Evolutionary conservation across 2,113 vertebrate species (phyloP).

Genomic region (Hystrix cristata): DNA sequence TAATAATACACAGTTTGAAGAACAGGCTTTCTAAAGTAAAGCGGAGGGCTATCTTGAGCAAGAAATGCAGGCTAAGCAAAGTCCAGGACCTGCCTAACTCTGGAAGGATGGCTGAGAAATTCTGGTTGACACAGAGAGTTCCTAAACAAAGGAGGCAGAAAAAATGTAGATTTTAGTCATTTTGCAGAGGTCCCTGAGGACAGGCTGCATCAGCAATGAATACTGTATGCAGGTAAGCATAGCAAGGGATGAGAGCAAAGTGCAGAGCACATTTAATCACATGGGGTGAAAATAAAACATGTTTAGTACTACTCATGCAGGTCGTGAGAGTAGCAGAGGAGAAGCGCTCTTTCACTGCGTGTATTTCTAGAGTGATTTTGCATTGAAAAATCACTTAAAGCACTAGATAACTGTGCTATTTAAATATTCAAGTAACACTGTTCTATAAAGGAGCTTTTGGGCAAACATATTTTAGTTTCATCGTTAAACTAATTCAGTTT

Average conservation of each 20-base stretch:
- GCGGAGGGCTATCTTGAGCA: neutral
- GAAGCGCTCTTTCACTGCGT: neutral
- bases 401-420: constrained; percentile 71
- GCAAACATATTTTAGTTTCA: constrained; percentile 50
- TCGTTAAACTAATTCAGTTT: constrained; percentile 76
- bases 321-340: neutral
- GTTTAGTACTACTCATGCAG: neutral
- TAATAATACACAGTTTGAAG: constrained; percentile 16
- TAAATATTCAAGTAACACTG: constrained; percentile 66
- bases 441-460: constrained; percentile 61
- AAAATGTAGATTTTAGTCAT: neutral
- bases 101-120: neutral
- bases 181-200: neutral
- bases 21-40: neutral
- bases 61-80: neutral
- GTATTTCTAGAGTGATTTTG: constrained; percentile 38
- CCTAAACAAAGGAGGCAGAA: neutral
- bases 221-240: neutral
- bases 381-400: constrained; percentile 47
- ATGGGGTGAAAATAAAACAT: constrained; percentile 33
- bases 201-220: neutral
- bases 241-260: neutral
- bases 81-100: neutral
- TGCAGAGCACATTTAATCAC: constrained; percentile 34
- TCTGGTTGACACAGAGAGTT: neutral